Evolutionary conservation across 2,888 invertebrate species (phyloP).

Genomic region (Reticulitermes lucifugus): DNA sequence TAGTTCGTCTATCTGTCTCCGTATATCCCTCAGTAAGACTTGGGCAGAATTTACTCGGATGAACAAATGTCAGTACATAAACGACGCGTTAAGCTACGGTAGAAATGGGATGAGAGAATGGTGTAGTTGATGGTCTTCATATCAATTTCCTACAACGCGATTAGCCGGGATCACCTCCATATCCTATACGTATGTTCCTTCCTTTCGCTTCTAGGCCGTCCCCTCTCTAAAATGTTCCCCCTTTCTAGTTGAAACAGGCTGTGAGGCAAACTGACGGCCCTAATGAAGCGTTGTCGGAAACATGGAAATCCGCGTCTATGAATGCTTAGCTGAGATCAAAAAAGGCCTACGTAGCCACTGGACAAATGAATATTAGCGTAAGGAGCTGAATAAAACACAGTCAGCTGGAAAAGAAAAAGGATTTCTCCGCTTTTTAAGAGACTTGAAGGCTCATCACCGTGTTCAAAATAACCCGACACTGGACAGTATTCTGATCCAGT

Average conservation of each 20-base stretch:
- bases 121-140: neutral
- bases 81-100: neutral
- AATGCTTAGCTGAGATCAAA: neutral
- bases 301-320: neutral
- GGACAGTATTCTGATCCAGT: too few relatives aligned
- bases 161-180: conserved; percentile 26
- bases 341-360: neutral
- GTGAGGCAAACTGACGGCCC: neutral
- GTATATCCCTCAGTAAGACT: neutral
- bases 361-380: neutral
- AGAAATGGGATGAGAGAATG: neutral
- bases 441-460: too few relatives aligned
- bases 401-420: too few relatives aligned
- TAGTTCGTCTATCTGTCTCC: neutral
- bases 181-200: neutral
- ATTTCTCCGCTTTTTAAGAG: too few relatives aligned
- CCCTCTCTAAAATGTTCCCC: neutral
- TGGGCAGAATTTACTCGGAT: neutral
- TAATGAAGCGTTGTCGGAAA: neutral
- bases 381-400: too few relatives aligned
- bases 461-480: too few relatives aligned
- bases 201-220: neutral
- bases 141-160: conserved; percentile 26
- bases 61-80: neutral
- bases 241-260: neutral